These are phyloP conservation scores for Xenotilapia longispinis DNA, from an alignment of 2,113 vertebrate species.

Conservation along the genomic window DNA sequence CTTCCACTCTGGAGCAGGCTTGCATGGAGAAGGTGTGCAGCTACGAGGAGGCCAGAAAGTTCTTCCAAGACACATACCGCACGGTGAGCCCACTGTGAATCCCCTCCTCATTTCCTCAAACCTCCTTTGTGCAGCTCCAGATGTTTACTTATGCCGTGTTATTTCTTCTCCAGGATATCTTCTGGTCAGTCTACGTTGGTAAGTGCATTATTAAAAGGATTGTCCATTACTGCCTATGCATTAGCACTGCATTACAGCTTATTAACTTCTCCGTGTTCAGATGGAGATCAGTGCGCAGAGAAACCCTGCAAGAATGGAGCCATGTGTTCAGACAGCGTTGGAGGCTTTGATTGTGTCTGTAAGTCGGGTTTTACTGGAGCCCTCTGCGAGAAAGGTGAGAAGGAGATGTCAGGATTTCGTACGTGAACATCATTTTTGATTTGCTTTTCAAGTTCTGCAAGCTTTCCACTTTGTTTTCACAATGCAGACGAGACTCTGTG, in stretches of 20 bases:
- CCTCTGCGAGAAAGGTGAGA: conserved; percentile 69
- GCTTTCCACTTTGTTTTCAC: background rate
- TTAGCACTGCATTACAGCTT: background rate
- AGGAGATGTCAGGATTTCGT: accelerated
- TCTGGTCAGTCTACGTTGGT: conserved; percentile 78
- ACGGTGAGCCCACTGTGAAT: conserved; percentile 68
- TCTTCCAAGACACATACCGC: conserved; percentile 75
- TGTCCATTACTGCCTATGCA: background rate
- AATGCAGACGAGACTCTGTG: conserved; percentile 66
- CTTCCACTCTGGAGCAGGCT: conserved; percentile 75
- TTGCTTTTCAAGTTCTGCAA: background rate
- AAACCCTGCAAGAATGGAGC: conserved; percentile 75
- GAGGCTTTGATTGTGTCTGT: conserved; percentile 75
- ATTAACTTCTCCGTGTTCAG: conserved; percentile 26
- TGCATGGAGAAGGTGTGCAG: conserved; percentile 80
- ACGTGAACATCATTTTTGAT: background rate
- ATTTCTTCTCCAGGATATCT: conserved; percentile 70
- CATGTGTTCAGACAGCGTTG: conserved; percentile 75
- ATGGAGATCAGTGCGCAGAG: conserved; percentile 73
- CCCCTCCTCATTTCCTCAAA: background rate
- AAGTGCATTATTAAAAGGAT: conserved; percentile 28
- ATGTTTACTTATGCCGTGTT: background rate
- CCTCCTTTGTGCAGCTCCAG: background rate
- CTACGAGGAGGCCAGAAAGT: conserved; percentile 81
- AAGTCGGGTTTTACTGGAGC: conserved; percentile 70